A percentile compares a stretch with the other conserved stretches of the same genome.
Conservation (phyloP, 30 jellyfish, hydroid and myxozoan species). For the Aurelia sp. region DNA sequence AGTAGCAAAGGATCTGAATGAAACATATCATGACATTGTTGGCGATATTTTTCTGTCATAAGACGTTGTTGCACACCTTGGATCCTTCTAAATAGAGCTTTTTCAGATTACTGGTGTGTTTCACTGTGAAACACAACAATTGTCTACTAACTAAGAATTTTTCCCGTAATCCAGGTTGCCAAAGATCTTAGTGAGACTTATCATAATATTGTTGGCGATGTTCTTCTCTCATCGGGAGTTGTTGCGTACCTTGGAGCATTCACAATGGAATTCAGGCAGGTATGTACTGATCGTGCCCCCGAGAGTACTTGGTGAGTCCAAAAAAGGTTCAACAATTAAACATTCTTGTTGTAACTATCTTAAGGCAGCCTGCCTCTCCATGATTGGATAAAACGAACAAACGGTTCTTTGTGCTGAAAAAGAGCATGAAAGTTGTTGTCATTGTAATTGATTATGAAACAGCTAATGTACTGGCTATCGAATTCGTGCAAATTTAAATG, state of each 20-base stretch:
- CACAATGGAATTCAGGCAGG: slow-evolving; percentile 77
- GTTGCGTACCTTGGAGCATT: slow-evolving; percentile 81
- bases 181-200: slow-evolving; percentile 65
- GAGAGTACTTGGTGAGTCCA: no score
- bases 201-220: slow-evolving; percentile 79
- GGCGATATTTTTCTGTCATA: slow-evolving; percentile 71
- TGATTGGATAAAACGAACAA: no score
- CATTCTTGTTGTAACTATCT: no score
- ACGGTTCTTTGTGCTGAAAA: no score
- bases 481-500: no score
- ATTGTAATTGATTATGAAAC: no score
- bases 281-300: not conserved
- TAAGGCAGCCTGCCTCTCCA: no score
- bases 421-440: no score
- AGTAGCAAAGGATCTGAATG: slow-evolving; percentile 53
- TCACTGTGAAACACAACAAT: no score
- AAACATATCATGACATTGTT: slow-evolving; percentile 67
- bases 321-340: no score
- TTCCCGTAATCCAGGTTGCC: slow-evolving; percentile 21
- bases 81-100: slow-evolving; percentile 65
- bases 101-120: slow-evolving; percentile 23
- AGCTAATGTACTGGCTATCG: no score
- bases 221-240: slow-evolving; percentile 69
- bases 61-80: slow-evolving; percentile 72
- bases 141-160: not conserved